These are phyloP conservation scores for Argyresthia albistria DNA, from an alignment of 2,888 invertebrate species.

Conservation along the genomic window DNA sequence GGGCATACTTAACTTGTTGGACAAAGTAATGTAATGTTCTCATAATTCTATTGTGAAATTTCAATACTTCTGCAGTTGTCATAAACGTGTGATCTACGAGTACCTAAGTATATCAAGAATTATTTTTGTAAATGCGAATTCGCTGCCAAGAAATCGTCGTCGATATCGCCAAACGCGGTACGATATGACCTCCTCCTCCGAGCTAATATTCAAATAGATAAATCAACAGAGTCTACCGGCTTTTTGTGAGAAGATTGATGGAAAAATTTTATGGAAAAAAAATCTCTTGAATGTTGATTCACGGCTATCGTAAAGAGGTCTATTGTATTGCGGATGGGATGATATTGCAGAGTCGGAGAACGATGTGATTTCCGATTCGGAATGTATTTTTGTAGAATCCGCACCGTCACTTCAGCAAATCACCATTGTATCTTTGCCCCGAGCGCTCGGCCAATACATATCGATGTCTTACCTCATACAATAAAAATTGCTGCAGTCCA, in stretches of 20 bases:
- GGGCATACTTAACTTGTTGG: too few species aligned
- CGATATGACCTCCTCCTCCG: constrained; percentile 30
- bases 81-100: too few species aligned
- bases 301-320: constrained; percentile 27
- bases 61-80: too few species aligned
- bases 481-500: background rate
- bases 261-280: constrained; percentile 39
- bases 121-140: background rate
- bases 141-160: constrained; percentile 3
- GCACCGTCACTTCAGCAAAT: constrained; percentile 39
- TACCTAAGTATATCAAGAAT: constrained; percentile 1
- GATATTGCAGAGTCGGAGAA: constrained; percentile 28
- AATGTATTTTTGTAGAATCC: constrained; percentile 30
- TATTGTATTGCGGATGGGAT: constrained; percentile 31
- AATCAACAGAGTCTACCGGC: constrained; percentile 42
- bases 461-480: constrained; percentile 2
- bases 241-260: constrained; percentile 58
- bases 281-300: constrained; percentile 36
- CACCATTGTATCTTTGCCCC: constrained; percentile 9
- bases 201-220: constrained; percentile 62
- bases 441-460: background rate
- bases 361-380: constrained; percentile 28
- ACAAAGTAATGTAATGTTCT: too few species aligned
- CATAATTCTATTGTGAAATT: too few species aligned
- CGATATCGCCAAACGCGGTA: background rate